phyloP scores from a whole-genome alignment of 2,113 vertebrate genomes.

The Xenopus borealis region DNA sequence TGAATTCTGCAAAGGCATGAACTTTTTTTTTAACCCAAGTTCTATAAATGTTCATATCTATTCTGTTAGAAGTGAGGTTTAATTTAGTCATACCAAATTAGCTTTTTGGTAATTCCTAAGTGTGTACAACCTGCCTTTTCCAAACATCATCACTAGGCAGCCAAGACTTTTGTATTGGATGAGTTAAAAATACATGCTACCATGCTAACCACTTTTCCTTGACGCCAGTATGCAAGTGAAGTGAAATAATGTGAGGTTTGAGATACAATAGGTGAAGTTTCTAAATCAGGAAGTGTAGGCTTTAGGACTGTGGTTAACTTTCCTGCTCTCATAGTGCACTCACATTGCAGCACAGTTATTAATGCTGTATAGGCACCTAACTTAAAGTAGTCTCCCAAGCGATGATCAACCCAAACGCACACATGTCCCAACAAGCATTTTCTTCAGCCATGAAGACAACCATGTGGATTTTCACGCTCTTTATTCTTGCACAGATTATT shows the following conservation, averaged over 20 bases:
- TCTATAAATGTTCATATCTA: no score
- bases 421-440: conserved; percentile 41
- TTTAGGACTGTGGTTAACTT: conserved; percentile 45
- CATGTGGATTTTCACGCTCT: conserved; percentile 67
- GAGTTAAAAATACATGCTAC: no score
- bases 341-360: conserved; percentile 51
- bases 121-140: no score
- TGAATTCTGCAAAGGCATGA: no score
- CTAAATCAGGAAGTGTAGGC: conserved; percentile 70
- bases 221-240: conserved; percentile 48
- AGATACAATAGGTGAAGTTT: conserved; percentile 51
- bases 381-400: conserved; percentile 27
- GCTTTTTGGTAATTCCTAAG: no score
- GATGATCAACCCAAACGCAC: conserved; percentile 66
- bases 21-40: no score
- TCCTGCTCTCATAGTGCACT: conserved; percentile 13
- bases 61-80: no score
- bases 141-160: no score
- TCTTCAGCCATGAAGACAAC: conserved; percentile 64
- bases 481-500: conserved; percentile 72
- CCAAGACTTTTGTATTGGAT: no score
- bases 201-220: conserved; percentile 50
- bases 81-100: no score
- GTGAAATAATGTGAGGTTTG: not conserved
- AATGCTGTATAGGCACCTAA: conserved; percentile 58